phyloP scores from a whole-genome alignment of 1,140 invertebrate genomes.

The Sogatella furcifera region DNA sequence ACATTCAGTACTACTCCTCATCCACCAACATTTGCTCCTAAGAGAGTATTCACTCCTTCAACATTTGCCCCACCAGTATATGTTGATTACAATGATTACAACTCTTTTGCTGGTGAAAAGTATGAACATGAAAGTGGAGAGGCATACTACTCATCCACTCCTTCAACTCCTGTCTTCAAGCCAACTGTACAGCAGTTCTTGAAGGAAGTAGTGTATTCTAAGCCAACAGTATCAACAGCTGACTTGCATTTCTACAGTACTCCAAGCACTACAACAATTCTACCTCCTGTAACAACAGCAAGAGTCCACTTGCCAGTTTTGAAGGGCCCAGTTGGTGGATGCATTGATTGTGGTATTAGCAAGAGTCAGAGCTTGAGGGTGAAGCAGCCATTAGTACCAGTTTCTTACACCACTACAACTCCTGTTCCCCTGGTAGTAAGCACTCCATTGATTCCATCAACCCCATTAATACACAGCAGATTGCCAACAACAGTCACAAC shows the following conservation, averaged over 20 bases:
- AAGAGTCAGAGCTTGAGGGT: slow-evolving; percentile 16
- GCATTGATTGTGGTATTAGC: not conserved
- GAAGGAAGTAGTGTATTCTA: slow-evolving; percentile 10
- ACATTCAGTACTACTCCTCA: not conserved
- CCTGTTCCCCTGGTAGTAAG: slow-evolving; percentile 10
- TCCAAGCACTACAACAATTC: slow-evolving; percentile 11
- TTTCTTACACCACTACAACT: slow-evolving; percentile 16
- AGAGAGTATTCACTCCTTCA: not conserved
- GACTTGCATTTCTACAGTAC: not conserved
- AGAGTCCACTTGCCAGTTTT: slow-evolving; percentile 10
- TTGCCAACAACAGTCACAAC: slow-evolving; percentile 9
- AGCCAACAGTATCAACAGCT: slow-evolving; percentile 7
- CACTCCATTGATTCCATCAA: slow-evolving; percentile 11
- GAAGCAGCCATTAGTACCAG: slow-evolving; percentile 12
- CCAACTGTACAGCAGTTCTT: slow-evolving; percentile 1
- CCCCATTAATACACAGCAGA: slow-evolving; percentile 17
- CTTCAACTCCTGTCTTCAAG: slow-evolving; percentile 5
- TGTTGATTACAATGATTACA: not conserved
- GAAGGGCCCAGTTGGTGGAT: not conserved
- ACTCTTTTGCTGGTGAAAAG: not conserved
- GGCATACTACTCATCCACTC: slow-evolving; percentile 11
- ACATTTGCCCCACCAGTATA: not conserved
- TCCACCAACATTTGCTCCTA: not conserved
- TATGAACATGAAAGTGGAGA: slow-evolving; percentile 8
- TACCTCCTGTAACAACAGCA: slow-evolving; percentile 11